Evolutionary conservation across 2,797 vertebrate species (phyloP), one percentile per base, ranked within the genome.

Genomic region (Myoxocephalus aenaeus): DNA sequence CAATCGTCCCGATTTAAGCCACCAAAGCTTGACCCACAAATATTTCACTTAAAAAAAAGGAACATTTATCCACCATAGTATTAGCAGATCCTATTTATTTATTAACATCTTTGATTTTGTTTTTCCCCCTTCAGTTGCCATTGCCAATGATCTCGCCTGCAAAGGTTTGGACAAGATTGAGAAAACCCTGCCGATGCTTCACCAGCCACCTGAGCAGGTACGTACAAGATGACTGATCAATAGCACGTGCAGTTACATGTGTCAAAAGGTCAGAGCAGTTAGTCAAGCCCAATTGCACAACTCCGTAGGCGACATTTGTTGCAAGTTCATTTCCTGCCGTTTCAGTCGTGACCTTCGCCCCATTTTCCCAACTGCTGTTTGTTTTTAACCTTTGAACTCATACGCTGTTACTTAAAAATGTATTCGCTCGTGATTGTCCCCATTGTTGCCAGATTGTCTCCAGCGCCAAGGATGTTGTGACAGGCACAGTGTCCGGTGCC

Each of bases 91-190:
- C 14, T 17, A 18, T 50, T 1, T 40, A 59, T 27, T 27, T 10
- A 13, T n/a, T 18, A 1, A 22, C 9, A 10, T 42, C 14, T 56
- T 18, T 44, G 2, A 29, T 51, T 7, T 29, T 44, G 25, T 7
- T 48, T n/a, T 25, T 70, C 70, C 11, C 11, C 73, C 36, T 42
- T 2, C 84, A 99, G 97, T 99, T 93, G 93, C 95, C 18, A 85
- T 96, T 81, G 97, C 97, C 90, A 99, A 99, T 79, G 92, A 87
- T 80, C 95, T 97, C 84, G 97, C 97, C 1, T 99, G 98, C 73
- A 96, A 96, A 90, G 96, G 97, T 82, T 91, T 99, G 80, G 97
- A 99, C 92, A 96, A 91, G 91, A 96, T 99, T 64, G 97, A 99
- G 94, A 96, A 96, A 86, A 96, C 92, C n/a, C 85, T 98, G 75